A percentile compares a stretch with the other conserved stretches of the same genome.
These are phyloP conservation scores for Rhimphoctona megacephalus DNA, from an alignment of 2,888 invertebrate species.

Conservation along the genomic window DNA sequence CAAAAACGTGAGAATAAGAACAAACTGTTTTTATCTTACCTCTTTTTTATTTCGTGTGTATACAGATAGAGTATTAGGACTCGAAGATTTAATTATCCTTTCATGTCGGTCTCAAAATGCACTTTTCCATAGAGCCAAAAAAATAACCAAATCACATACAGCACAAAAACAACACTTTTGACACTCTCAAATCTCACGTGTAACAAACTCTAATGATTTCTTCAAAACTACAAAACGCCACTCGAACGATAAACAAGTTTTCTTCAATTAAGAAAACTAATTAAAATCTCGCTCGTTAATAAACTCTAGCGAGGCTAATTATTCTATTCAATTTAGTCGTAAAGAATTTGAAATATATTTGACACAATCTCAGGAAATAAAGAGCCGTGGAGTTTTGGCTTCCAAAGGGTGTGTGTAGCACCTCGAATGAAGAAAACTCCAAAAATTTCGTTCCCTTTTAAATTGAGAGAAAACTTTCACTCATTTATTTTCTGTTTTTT, in stretches of 20 bases:
- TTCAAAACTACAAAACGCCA: background rate
- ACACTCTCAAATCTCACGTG: slow-evolving; percentile 39
- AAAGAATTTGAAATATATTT: background rate
- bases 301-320: background rate
- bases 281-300: background rate
- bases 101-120: slow-evolving; percentile 23
- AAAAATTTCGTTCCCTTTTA: background rate
- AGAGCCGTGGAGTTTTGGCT: background rate
- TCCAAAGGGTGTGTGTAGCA: background rate
- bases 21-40: slow-evolving; percentile 5
- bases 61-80: background rate
- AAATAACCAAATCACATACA: slow-evolving; percentile 8
- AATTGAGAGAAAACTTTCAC: background rate
- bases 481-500: background rate
- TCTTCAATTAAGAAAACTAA: background rate
- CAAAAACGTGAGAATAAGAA: background rate
- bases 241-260: background rate
- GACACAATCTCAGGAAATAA: background rate
- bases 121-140: background rate
- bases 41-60: background rate
- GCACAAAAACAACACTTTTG: slow-evolving; percentile 21
- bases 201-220: background rate
- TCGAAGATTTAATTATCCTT: slow-evolving; percentile 26
- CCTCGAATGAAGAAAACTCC: background rate
- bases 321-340: background rate